Conservation (phyloP, 2,797 vertebrate species). For the Nannoperca australis region DNA sequence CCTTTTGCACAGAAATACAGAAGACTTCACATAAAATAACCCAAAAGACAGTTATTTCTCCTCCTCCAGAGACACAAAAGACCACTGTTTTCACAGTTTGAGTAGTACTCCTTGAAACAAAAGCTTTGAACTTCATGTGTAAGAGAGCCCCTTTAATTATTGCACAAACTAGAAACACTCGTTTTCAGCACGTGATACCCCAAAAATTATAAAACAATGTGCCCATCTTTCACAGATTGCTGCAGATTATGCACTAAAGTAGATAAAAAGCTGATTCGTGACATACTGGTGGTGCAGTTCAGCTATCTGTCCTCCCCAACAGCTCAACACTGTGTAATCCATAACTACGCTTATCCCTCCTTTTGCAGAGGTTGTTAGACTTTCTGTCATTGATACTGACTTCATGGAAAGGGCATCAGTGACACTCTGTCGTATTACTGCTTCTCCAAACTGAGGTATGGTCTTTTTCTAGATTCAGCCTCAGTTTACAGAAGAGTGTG, state of each 20-base stretch:
- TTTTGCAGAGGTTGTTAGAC: constrained; percentile 50
- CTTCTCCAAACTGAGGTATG: constrained; percentile 30
- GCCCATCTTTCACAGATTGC: neutral
- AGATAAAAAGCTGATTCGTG: neutral
- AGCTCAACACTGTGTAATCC: constrained; percentile 41
- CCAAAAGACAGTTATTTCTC: neutral
- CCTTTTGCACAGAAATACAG: neutral
- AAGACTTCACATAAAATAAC: neutral
- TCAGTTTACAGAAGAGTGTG: constrained; percentile 32
- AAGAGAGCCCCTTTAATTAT: neutral
- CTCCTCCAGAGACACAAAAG: neutral
- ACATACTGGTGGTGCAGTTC: constrained; percentile 7
- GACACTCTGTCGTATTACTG: neutral
- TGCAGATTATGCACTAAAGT: neutral
- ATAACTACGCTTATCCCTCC: constrained; percentile 43
- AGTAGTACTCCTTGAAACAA: neutral
- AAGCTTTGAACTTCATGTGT: no score
- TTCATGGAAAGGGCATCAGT: constrained; percentile 19
- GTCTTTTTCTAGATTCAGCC: constrained; percentile 33
- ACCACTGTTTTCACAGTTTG: neutral
- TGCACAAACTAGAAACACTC: neutral
- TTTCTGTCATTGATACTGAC: constrained; percentile 27
- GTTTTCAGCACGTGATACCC: neutral
- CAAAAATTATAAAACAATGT: neutral
- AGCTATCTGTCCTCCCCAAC: constrained; percentile 18